These are phyloP conservation scores for Mirounga angustirostris DNA, from an alignment of 2,113 vertebrate species.

Conservation along the genomic window DNA sequence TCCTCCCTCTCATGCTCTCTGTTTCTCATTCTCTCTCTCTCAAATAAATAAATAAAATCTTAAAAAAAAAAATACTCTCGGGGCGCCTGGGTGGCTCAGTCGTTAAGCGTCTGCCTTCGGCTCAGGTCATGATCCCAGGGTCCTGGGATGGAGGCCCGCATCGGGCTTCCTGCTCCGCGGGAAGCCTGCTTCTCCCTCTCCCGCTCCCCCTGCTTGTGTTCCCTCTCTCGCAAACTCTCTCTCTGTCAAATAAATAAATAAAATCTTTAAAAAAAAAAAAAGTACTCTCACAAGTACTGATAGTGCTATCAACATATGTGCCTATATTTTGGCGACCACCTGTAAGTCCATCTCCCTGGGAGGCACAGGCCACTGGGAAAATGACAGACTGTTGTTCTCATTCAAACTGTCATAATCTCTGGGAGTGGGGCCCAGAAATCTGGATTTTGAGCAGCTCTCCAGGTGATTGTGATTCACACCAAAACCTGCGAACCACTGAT, in stretches of 20 bases:
- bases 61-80: neutral
- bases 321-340: neutral
- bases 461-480: neutral
- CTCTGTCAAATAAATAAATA: too few relatives aligned
- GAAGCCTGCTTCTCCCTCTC: too few relatives aligned
- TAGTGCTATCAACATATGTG: neutral
- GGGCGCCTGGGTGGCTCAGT: too few relatives aligned
- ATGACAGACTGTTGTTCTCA: neutral
- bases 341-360: neutral
- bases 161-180: rapidly evolving
- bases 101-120: too few relatives aligned
- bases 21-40: too few relatives aligned
- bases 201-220: too few relatives aligned
- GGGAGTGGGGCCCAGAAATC: neutral
- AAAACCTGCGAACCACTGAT: neutral
- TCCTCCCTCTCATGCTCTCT: too few relatives aligned
- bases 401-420: neutral
- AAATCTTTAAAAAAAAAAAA: neutral
- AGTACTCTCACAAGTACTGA: neutral
- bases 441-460: neutral
- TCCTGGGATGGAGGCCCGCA: too few relatives aligned
- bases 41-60: too few relatives aligned
- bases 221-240: too few relatives aligned
- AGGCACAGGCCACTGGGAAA: neutral
- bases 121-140: too few relatives aligned